A percentile compares a stretch with the other conserved stretches of the same genome.
phyloP scores from a whole-genome alignment of 1,140 invertebrate species.

The Atta colombica region DNA sequence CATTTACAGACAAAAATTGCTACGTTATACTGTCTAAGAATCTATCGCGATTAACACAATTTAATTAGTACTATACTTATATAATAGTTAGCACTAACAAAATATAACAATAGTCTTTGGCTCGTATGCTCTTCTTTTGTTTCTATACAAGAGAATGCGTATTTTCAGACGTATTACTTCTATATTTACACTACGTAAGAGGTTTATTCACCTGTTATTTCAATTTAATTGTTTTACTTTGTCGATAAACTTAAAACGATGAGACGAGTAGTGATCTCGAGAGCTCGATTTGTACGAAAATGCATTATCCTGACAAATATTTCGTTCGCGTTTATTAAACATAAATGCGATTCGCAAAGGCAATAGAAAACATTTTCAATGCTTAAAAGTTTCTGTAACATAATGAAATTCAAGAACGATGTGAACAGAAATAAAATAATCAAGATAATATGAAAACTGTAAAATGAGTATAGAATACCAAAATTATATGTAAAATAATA shows the following conservation, averaged over 20 bases:
- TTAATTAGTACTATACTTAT: background rate
- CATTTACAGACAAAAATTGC: slow-evolving; percentile 19
- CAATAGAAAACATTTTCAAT: background rate
- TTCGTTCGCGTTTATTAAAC: slow-evolving; percentile 1
- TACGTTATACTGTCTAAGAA: slow-evolving; percentile 7
- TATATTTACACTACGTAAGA: slow-evolving; percentile 5
- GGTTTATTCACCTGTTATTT: background rate
- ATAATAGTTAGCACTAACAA: slow-evolving; percentile 8
- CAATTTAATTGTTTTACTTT: background rate
- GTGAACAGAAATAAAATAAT: background rate
- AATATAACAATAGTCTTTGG: slow-evolving; percentile 49
- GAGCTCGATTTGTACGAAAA: slow-evolving; percentile 35
- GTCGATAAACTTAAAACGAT: background rate
- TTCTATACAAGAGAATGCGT: background rate
- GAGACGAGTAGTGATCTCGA: background rate
- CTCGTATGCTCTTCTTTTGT: background rate
- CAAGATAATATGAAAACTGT: background rate
- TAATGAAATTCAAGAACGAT: slow-evolving; percentile 11
- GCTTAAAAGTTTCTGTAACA: slow-evolving; percentile 3
- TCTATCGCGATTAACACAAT: slow-evolving; percentile 22
- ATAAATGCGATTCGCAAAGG: slow-evolving; percentile 21
- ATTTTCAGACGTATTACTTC: background rate
- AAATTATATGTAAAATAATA: slow-evolving; percentile 1
- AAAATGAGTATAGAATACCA: background rate
- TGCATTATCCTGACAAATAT: slow-evolving; percentile 33